These are phyloP conservation scores for Venusia cambrica DNA, from an alignment of 2,888 invertebrate genomes.

Conservation along the genomic window DNA sequence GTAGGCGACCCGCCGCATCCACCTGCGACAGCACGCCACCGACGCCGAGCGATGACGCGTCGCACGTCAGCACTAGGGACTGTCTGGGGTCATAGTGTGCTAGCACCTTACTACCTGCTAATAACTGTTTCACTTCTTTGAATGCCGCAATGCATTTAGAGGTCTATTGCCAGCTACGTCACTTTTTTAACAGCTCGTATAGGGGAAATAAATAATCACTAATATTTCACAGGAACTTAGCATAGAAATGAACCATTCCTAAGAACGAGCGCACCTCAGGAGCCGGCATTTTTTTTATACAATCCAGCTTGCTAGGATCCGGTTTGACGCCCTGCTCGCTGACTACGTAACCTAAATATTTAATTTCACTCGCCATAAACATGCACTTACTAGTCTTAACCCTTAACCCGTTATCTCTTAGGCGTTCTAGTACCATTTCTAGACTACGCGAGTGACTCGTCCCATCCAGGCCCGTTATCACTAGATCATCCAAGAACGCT, in stretches of 20 bases:
- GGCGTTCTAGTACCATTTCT: conserved; percentile 1
- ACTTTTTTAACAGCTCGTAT: no score
- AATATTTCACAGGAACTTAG: conserved; percentile 22
- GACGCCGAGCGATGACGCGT: conserved; percentile 26
- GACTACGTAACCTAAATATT: conserved; percentile 16
- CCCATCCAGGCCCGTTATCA: conserved; percentile 1
- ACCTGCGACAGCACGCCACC: conserved; percentile 6
- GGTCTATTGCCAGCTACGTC: no score
- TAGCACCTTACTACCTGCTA: no score
- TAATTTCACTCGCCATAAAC: conserved; percentile 11
- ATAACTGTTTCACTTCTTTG: no score
- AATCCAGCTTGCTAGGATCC: no score
- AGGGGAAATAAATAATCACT: conserved; percentile 12
- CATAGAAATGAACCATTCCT: conserved; percentile 22
- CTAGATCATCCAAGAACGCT: conserved; percentile 16
- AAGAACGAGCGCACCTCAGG: conserved; percentile 21
- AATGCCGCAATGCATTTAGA: no score
- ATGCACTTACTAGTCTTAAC: conserved; percentile 16
- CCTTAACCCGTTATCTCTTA: conserved; percentile 10
- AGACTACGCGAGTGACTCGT: conserved; percentile 1
- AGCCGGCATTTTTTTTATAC: no score
- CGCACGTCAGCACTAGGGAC: conserved; percentile 26
- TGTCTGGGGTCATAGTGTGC: conserved; percentile 27
- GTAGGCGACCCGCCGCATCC: conserved; percentile 22
- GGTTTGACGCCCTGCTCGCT: conserved; percentile 9